These are phyloP conservation scores for Julus scandinavius DNA, from an alignment of 2,888 invertebrate species.

Conservation along the genomic window DNA sequence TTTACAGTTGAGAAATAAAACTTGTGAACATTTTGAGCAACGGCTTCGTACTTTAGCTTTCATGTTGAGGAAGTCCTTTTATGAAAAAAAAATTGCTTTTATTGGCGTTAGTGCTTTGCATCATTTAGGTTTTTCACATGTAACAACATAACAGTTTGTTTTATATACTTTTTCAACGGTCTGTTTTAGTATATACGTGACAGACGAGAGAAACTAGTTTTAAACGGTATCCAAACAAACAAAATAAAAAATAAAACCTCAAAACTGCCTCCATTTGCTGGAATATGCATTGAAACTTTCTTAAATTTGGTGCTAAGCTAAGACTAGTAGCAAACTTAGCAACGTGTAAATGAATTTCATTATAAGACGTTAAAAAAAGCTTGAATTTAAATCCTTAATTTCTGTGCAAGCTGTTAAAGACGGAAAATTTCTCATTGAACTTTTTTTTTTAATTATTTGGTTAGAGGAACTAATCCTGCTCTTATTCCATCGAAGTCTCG, in stretches of 20 bases:
- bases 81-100: too few relatives aligned
- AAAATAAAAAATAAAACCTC: not conserved
- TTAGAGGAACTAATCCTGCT: not conserved
- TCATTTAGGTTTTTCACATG: too few relatives aligned
- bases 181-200: not conserved
- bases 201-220: not conserved
- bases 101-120: too few relatives aligned
- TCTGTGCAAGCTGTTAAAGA: constrained; percentile 33
- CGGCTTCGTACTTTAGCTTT: too few relatives aligned
- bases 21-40: too few relatives aligned
- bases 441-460: not conserved
- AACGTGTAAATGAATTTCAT: not conserved
- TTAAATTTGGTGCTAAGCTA: not conserved
- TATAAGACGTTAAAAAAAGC: not conserved
- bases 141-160: too few relatives aligned
- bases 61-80: too few relatives aligned
- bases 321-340: not conserved
- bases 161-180: not conserved
- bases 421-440: not conserved
- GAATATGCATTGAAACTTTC: not conserved
- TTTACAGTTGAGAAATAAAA: too few relatives aligned
- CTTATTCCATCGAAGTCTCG: not conserved
- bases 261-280: not conserved
- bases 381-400: not conserved
- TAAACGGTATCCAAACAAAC: not conserved